Evolutionary conservation across 2,888 invertebrate genomes (phyloP), one percentile per base, ranked within the genome.

Genomic region (Dorcus hopei): DNA sequence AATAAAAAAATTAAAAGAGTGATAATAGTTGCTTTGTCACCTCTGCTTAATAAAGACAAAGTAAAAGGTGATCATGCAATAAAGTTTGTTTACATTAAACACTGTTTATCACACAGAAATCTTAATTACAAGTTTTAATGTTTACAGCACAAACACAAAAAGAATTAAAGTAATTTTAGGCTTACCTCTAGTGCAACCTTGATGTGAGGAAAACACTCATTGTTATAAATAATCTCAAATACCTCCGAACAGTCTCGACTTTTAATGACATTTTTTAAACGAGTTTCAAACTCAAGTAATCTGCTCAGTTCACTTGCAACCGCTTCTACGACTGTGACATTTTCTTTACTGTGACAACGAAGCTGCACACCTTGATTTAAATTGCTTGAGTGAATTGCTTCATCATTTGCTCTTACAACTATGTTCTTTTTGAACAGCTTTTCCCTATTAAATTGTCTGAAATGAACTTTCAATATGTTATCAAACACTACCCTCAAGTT

Each of bases 141-240:
- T 33, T 33, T 5, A 33, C 26, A 33, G 26, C 1, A 33, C 26
- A 42, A 42, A 19, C 14, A 11, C 4, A 9, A 33, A 9, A 50
- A 26, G n/a, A 50, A 50, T 50, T 48, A 38, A 38, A 16, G 9
- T 26, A 42, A 38, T 16, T 16, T 41, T 26, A 42, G 26, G 65
- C 64, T 65, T 65, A 69, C 69, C 55, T 63, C 52, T 51, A 65
- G 50, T 42, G 69, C 59, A 54, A 65, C 53, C 43, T 56, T 60
- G 39, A 69, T 56, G 45, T 64, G 62, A 14, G 42, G 33, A 47
- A 62, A 63, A 14, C 41, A 47, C 33, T 52, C 45, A 40, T 51
- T 53, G 52, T 52, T 49, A 19, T 50, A 45, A 47, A 39, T 33
- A 49, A 38, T 45, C 48, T 60, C 57, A 38, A 60, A 53, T 2